A percentile compares a stretch with the other conserved stretches of the same genome.
phyloP scores from a whole-genome alignment of 2,888 invertebrate species.

The Slavum lentiscoides region DNA sequence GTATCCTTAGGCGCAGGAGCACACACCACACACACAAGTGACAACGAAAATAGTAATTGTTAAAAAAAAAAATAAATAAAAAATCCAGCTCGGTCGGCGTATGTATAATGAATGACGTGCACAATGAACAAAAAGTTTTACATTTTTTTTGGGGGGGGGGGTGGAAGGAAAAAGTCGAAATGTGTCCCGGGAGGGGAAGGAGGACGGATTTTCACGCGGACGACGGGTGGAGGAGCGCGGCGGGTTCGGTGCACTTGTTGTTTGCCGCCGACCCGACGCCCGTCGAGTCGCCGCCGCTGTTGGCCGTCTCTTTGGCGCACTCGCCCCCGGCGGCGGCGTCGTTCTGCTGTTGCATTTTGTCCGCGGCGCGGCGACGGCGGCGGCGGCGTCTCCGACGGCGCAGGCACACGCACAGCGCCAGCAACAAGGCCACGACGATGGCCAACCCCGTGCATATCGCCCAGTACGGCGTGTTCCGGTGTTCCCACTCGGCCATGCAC shows the following conservation, averaged over 20 bases:
- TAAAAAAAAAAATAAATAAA: too few species aligned
- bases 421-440: not conserved
- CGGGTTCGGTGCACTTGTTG: conserved; percentile 25
- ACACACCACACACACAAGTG: too few species aligned
- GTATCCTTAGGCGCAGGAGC: too few species aligned
- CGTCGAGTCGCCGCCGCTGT: not conserved
- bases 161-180: too few species aligned
- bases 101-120: too few species aligned
- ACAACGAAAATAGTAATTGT: too few species aligned
- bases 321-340: conserved; percentile 1
- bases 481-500: conserved; percentile 46
- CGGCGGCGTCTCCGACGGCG: conserved; percentile 20
- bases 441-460: conserved; percentile 15
- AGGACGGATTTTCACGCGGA: not conserved
- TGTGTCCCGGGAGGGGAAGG: too few species aligned
- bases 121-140: too few species aligned
- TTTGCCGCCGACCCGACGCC: not conserved
- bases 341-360: not conserved
- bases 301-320: not conserved
- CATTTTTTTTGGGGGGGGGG: too few species aligned
- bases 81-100: too few species aligned
- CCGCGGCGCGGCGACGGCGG: not conserved
- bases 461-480: conserved; percentile 46
- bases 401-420: conserved; percentile 28
- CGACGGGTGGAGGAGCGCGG: conserved; percentile 3